phyloP scores from a whole-genome alignment of 2,888 invertebrate species.

The Archaeoteleia sp. region DNA sequence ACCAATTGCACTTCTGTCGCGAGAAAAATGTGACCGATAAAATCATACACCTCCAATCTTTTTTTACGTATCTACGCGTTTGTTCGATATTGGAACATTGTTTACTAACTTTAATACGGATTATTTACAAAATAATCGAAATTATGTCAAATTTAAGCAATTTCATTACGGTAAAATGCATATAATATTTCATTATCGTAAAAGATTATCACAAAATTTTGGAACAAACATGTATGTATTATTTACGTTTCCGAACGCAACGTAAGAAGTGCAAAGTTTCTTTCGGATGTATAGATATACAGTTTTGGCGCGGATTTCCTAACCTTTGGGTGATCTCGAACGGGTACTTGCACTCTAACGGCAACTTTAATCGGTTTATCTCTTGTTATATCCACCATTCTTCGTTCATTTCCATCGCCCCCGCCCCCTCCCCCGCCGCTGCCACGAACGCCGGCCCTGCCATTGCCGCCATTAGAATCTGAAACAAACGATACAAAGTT shows the following conservation, averaged over 20 bases:
- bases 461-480: constrained; percentile 63
- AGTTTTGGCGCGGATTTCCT: too few relatives aligned
- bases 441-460: constrained; percentile 56
- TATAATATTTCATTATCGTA: too few relatives aligned
- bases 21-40: constrained; percentile 6
- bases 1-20: constrained; percentile 22
- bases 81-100: too few relatives aligned
- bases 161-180: too few relatives aligned
- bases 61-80: neutral
- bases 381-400: constrained; percentile 90
- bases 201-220: too few relatives aligned
- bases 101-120: too few relatives aligned
- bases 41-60: neutral
- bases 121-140: too few relatives aligned
- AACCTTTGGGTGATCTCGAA: constrained; percentile 91
- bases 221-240: too few relatives aligned
- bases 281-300: too few relatives aligned
- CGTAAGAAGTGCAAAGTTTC: too few relatives aligned
- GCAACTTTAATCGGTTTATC: constrained; percentile 92
- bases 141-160: too few relatives aligned
- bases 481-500: constrained; percentile 49
- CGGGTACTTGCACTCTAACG: constrained; percentile 89
- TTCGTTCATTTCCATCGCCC: constrained; percentile 76
- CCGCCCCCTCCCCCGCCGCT: constrained; percentile 62
- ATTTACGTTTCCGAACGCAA: too few relatives aligned